phyloP scores from a whole-genome alignment of 2,113 vertebrate species.

The Tauraco erythrolophus region DNA sequence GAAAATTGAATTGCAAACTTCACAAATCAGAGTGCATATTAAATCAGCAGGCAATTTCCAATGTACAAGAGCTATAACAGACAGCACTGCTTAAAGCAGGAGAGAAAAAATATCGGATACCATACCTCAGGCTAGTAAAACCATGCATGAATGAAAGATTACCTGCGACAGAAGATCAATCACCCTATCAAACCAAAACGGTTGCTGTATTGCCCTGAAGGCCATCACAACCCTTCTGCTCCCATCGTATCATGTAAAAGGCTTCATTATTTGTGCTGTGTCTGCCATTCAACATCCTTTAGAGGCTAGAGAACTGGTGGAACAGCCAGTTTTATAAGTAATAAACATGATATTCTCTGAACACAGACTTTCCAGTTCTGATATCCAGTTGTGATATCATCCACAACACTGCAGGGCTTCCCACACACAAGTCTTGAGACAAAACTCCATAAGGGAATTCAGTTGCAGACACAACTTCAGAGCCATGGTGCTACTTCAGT shows the following conservation, averaged over 20 bases:
- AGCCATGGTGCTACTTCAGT: not conserved
- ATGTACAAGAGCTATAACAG: not conserved
- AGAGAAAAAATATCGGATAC: not conserved
- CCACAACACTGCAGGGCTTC: not conserved
- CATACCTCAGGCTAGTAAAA: not conserved
- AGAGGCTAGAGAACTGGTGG: not conserved
- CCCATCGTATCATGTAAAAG: not conserved
- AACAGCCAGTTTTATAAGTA: not conserved
- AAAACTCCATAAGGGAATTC: constrained; percentile 3
- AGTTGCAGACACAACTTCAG: constrained; percentile 8
- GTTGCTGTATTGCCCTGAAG: not conserved
- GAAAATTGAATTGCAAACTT: not conserved
- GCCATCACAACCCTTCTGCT: not conserved
- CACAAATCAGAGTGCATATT: not conserved
- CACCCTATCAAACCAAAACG: not conserved
- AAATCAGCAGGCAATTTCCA: not conserved
- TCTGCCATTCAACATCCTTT: not conserved
- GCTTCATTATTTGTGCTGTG: not conserved
- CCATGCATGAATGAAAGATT: not conserved
- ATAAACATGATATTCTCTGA: constrained; percentile 28
- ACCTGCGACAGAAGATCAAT: not conserved
- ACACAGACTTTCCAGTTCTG: constrained; percentile 3
- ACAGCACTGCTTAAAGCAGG: not conserved
- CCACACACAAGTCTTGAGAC: not conserved
- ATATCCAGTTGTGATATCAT: constrained; percentile 28